These are phyloP conservation scores for Emydoidea blandingii DNA, from an alignment of 2,797 vertebrate genomes.

Conservation along the genomic window DNA sequence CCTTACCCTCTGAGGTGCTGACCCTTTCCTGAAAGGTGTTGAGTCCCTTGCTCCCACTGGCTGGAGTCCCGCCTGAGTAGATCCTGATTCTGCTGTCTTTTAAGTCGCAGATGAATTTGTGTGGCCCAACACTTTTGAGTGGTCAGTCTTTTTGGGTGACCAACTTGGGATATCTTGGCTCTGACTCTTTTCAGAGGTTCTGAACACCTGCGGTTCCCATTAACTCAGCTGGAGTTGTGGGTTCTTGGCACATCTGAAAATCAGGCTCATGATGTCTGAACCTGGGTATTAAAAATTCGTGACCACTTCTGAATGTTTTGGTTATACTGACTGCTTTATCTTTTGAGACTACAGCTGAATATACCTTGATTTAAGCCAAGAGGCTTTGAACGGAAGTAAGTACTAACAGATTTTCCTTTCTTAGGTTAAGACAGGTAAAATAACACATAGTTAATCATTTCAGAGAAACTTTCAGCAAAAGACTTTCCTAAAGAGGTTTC, in stretches of 20 bases:
- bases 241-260: background rate
- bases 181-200: background rate
- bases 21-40: background rate
- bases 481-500: background rate
- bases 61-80: background rate
- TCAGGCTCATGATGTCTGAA: background rate
- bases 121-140: background rate
- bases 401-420: background rate
- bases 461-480: background rate
- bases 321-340: background rate
- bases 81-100: background rate
- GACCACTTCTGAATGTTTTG: background rate
- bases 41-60: background rate
- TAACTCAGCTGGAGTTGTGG: background rate
- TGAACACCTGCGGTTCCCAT: rapidly evolving
- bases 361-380: background rate
- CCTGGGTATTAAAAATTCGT: background rate
- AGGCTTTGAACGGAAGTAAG: background rate
- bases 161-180: background rate
- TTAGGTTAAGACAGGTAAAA: background rate
- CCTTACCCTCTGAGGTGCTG: background rate
- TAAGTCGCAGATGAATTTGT: background rate
- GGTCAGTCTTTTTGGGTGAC: background rate
- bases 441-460: background rate
- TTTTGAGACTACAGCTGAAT: background rate